phyloP scores from a whole-genome alignment of 1,140 invertebrate species.

The Grapholita molesta region DNA sequence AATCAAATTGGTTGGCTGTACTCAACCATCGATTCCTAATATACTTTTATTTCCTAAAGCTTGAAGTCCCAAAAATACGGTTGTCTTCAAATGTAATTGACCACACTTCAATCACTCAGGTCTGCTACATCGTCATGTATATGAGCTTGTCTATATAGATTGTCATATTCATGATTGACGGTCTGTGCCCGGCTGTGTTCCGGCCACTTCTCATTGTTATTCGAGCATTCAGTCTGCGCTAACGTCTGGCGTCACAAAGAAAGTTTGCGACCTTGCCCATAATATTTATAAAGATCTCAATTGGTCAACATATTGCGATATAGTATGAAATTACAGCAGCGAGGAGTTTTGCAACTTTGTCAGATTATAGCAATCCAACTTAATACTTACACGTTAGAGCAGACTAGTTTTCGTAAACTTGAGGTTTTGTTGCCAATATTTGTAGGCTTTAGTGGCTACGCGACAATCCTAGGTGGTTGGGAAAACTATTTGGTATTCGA shows the following conservation, averaged over 20 bases:
- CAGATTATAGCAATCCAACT: background rate
- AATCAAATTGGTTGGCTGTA: no score
- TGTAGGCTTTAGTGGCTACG: background rate
- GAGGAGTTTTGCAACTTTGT: background rate
- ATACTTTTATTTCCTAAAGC: no score
- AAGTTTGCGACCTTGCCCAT: conserved; percentile 2
- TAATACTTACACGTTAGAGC: background rate
- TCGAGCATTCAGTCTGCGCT: background rate
- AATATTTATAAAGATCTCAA: background rate
- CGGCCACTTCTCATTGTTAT: background rate
- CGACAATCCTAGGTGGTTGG: background rate
- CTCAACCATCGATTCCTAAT: no score
- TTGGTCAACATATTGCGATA: conserved; percentile 9
- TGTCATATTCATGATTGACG: no score
- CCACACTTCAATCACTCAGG: no score
- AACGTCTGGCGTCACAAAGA: background rate
- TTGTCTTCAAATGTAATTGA: no score
- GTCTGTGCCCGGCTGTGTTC: no score
- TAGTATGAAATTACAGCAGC: background rate
- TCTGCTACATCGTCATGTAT: no score
- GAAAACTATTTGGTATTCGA: background rate
- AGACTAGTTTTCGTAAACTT: background rate
- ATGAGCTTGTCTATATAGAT: no score
- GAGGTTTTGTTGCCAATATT: background rate
- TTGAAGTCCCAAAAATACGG: no score